A percentile compares a stretch with the other conserved stretches of the same genome.
Conservation (phyloP, 2,797 vertebrate genomes). For the Halcyon badia region DNA sequence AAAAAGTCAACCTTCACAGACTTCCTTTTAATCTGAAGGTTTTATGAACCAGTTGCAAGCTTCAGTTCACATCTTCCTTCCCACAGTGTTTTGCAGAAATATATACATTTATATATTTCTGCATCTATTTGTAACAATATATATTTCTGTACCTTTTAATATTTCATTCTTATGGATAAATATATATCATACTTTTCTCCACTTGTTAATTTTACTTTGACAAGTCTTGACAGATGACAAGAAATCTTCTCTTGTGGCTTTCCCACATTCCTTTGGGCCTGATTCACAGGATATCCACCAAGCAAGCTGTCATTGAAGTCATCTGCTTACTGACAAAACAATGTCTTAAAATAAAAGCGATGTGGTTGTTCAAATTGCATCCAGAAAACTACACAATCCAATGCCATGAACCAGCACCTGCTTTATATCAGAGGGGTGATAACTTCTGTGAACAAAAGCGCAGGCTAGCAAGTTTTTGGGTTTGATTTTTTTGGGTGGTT, state of each 20-base stretch:
- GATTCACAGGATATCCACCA: background rate
- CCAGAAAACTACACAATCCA: background rate
- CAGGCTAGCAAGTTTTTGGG: background rate
- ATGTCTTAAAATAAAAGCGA: background rate
- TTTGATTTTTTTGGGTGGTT: too few species aligned
- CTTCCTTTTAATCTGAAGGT: background rate
- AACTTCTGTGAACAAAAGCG: background rate
- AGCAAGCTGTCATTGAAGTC: conserved; percentile 32
- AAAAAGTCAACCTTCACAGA: background rate
- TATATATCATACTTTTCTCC: background rate
- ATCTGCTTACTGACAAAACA: conserved; percentile 33
- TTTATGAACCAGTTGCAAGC: background rate
- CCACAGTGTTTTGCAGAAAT: background rate
- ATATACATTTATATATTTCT: background rate
- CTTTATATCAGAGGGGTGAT: background rate
- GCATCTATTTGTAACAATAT: background rate
- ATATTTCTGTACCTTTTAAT: background rate
- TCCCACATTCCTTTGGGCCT: background rate
- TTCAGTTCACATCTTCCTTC: background rate
- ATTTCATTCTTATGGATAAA: background rate
- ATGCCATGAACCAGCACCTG: background rate
- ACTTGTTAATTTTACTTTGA: conserved; percentile 46
- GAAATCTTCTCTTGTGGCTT: conserved; percentile 43
- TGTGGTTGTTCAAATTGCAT: background rate
- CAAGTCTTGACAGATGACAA: conserved; percentile 34